These are phyloP conservation scores for Fundulus diaphanus DNA, from an alignment of 2,797 vertebrate genomes.

Conservation along the genomic window DNA sequence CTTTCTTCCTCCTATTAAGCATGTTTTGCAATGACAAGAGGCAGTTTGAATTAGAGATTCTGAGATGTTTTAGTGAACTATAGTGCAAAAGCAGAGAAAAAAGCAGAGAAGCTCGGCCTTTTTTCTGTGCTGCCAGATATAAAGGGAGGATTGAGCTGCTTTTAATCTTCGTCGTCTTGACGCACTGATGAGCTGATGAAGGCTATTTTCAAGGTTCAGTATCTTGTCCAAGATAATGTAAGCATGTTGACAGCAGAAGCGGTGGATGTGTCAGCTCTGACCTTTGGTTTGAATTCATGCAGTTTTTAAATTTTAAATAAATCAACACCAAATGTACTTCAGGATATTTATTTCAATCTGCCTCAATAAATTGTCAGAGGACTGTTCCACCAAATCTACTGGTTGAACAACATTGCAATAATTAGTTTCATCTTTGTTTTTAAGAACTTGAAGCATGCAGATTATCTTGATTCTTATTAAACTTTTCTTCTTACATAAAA, in stretches of 20 bases:
- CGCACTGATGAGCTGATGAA: not conserved
- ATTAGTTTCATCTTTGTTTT: not conserved
- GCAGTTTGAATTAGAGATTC: not conserved
- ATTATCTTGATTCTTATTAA: not conserved
- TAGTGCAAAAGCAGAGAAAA: not conserved
- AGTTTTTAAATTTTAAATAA: too few relatives aligned
- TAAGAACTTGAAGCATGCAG: not conserved
- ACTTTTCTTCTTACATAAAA: not conserved
- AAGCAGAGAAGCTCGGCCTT: not conserved
- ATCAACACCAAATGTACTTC: too few relatives aligned
- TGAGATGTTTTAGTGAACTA: not conserved
- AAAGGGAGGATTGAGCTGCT: not conserved
- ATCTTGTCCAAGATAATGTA: not conserved
- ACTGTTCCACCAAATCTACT: too few relatives aligned
- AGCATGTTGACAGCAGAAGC: not conserved
- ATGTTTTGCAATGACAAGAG: not conserved
- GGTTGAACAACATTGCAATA: too few relatives aligned
- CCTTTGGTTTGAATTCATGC: not conserved
- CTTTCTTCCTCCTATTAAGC: not conserved
- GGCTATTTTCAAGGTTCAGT: not conserved
- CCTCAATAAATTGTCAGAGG: not conserved
- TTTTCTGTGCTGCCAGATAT: not conserved
- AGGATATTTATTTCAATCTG: not conserved
- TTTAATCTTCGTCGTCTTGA: not conserved
- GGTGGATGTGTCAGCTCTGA: not conserved